These are phyloP conservation scores for Sigmodon hispidus DNA, from an alignment of 2,113 vertebrate genomes.

Conservation along the genomic window DNA sequence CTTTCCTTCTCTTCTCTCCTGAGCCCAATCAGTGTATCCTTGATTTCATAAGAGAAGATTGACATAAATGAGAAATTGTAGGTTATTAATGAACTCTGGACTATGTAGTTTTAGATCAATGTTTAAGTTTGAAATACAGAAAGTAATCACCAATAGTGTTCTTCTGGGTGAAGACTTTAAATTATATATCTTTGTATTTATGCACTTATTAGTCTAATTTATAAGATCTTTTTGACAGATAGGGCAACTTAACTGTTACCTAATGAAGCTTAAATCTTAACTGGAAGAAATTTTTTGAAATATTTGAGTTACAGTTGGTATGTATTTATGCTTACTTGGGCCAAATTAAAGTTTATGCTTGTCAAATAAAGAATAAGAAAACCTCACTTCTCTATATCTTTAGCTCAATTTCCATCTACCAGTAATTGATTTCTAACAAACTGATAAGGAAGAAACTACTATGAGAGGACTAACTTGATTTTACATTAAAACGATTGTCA, in stretches of 20 bases:
- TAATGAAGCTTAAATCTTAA: conserved; percentile 45
- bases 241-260: not conserved
- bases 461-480: not conserved
- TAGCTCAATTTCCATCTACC: not conserved
- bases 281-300: not conserved
- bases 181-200: not conserved
- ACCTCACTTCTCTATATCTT: not conserved
- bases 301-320: not conserved
- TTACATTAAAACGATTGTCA: not conserved
- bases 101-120: not conserved
- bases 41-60: conserved; percentile 36
- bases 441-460: not conserved
- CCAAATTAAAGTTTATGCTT: not conserved
- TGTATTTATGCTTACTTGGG: not conserved
- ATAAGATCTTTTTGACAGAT: not conserved
- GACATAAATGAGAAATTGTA: not conserved
- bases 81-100: conserved; percentile 1
- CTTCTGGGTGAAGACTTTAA: conserved; percentile 3
- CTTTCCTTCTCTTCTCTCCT: not conserved
- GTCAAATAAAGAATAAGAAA: not conserved
- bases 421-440: not conserved
- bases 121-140: conserved; percentile 48
- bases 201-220: conserved; percentile 14
- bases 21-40: not conserved
- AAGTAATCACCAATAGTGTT: conserved; percentile 31